Conservation (phyloP, 2,113 vertebrate species). For the Lepus americanus region DNA sequence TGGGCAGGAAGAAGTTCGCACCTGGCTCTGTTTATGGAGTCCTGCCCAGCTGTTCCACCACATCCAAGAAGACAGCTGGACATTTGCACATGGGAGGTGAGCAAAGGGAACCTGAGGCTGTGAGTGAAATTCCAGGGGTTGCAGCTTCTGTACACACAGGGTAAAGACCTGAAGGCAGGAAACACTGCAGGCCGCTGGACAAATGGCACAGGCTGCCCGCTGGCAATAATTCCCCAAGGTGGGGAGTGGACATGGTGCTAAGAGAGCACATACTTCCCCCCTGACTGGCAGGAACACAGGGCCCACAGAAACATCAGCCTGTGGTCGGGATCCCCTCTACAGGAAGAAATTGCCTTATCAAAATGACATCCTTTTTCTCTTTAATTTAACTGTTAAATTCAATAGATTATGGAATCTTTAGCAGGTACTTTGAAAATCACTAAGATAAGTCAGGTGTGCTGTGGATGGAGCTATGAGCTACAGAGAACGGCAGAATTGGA, state of each 20-base stretch:
- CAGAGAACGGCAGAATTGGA: not conserved
- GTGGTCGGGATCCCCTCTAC: not conserved
- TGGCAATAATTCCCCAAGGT: not conserved
- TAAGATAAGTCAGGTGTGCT: not conserved
- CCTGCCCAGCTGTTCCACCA: not conserved
- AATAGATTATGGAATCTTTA: not conserved
- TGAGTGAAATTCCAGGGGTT: not conserved
- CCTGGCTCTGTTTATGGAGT: not conserved
- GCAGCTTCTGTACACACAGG: not conserved
- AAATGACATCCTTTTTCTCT: not conserved
- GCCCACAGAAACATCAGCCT: not conserved
- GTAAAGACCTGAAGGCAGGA: not conserved
- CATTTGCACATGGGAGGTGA: not conserved
- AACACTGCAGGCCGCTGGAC: fast-evolving
- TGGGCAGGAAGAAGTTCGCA: not conserved
- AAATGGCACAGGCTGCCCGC: not conserved
- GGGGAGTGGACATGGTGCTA: not conserved
- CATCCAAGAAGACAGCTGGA: not conserved
- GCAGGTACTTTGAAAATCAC: not conserved
- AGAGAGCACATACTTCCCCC: not conserved
- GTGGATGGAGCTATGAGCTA: not conserved
- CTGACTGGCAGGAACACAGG: not conserved
- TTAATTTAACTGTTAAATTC: not conserved
- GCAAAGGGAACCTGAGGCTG: not conserved
- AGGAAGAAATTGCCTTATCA: not conserved